Evolutionary conservation across 2,113 vertebrate genomes (phyloP).

Genomic region (Gadus macrocephalus): DNA sequence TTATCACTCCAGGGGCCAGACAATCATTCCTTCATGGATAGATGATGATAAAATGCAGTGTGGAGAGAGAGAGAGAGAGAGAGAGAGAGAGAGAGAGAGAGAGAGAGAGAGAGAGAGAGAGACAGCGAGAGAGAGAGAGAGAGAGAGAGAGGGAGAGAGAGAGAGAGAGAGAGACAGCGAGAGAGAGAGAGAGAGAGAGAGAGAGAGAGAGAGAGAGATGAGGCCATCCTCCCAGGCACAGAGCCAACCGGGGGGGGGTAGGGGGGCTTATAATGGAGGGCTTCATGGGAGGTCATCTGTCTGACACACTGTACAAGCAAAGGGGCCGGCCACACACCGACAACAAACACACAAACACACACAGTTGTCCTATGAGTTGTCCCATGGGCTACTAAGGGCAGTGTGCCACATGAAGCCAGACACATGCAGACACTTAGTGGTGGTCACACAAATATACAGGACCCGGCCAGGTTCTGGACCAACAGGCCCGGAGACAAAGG

Average conservation of each 20-base stretch:
- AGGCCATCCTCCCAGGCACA: slow-evolving; percentile 1
- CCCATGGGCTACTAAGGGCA: not conserved
- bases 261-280: not conserved
- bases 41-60: not conserved
- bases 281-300: slow-evolving; percentile 6
- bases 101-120: not conserved
- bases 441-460: not conserved
- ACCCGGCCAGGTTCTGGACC: too few relatives aligned
- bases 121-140: slow-evolving; percentile 1
- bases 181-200: not conserved
- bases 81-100: too few relatives aligned
- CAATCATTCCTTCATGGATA: slow-evolving; percentile 14
- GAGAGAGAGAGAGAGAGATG: not conserved
- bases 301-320: not conserved
- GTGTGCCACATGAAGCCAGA: slow-evolving; percentile 33
- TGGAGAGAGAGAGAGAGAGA: too few relatives aligned
- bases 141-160: too few relatives aligned
- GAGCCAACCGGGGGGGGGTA: not conserved
- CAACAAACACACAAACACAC: slow-evolving; percentile 2
- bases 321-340: slow-evolving; percentile 1
- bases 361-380: slow-evolving; percentile 28
- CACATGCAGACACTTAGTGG: slow-evolving; percentile 5
- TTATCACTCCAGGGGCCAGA: not conserved
- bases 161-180: too few relatives aligned
- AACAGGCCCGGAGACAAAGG: too few relatives aligned